Base-by-base conservation (phyloP, 2,113 vertebrate species). In the Lophotis ruficrista region DNA sequence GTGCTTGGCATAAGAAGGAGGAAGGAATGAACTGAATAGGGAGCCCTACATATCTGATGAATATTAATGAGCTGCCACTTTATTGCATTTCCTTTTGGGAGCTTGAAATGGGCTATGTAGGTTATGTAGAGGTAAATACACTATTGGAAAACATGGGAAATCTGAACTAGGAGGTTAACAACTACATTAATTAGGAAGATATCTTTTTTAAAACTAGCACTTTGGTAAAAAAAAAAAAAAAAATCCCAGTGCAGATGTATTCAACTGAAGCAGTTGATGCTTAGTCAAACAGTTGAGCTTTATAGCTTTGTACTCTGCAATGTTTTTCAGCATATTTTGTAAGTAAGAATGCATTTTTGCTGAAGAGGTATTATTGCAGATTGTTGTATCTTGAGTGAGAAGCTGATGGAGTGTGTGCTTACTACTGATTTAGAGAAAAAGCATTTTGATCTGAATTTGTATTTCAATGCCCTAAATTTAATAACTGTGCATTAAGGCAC, bases 1-100 rank as follows among this genome's bases (percentile, higher is more conserved):
- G 95, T 97, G 96, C 91, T 94, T 92, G 68, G 94, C 92, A 88
- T 97, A 83, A 95, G 88, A 91, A 97, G 65, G 64, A 86, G 79
- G 66, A 93, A 93, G 54, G 45, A 72, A 89, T 64, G 68, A 96
- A 93, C 38, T 88, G 78, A 90, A 69, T 15, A 87, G 53, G 47
- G 76, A 96, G 33, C 57, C 37, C 47, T 76, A 70, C 38, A 54
- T 73, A 69, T 94, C 87, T 72, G 86, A 47, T n/a, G 81, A 95
- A 93, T 92, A 89, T 48, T 90, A 95, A 97, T 93, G 79, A 85
- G 62, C 19, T 69, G n/a, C 19, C 8, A 31, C 47, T 65, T 80
- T 7, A 21, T 23, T 78, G 24, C n/a, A 24, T 83, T 28, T 94
- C 54, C 54, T 92, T 90, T 79, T 30, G n/a, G 31, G 54, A 45